Conservation (phyloP, 2,113 vertebrate species). For the Podiceps cristatus region DNA sequence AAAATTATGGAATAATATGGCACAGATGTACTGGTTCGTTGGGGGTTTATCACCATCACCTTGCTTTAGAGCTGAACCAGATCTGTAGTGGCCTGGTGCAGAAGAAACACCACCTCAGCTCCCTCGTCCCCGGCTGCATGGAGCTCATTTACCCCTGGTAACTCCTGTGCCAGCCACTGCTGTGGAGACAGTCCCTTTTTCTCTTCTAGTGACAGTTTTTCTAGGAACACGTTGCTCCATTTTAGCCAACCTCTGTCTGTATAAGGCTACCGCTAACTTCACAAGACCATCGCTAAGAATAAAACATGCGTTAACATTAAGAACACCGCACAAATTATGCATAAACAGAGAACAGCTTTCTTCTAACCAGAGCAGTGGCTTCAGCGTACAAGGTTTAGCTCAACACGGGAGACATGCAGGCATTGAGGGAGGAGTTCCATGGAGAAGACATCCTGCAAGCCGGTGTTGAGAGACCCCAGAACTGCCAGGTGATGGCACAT, state of each 20-base stretch:
- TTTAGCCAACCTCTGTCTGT: background rate
- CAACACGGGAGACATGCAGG: fast-evolving
- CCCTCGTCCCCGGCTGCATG: background rate
- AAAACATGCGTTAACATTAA: background rate
- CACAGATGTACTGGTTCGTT: background rate
- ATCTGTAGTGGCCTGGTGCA: fast-evolving
- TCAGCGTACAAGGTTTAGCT: fast-evolving
- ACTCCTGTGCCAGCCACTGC: background rate
- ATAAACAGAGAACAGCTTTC: background rate
- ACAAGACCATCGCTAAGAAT: background rate
- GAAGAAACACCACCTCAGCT: background rate
- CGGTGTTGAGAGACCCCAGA: background rate
- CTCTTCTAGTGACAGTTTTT: background rate
- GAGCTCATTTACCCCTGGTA: background rate
- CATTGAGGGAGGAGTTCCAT: background rate
- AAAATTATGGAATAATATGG: background rate
- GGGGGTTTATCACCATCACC: background rate
- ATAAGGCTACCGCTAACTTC: background rate
- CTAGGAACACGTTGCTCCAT: background rate
- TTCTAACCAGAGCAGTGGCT: background rate
- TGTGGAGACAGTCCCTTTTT: background rate
- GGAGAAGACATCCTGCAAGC: fast-evolving
- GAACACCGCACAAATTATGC: fast-evolving
- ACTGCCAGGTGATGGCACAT: background rate
- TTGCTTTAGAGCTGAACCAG: background rate